These are phyloP conservation scores for Pissodes strobi DNA, from an alignment of 1,140 invertebrate species.

Conservation along the genomic window DNA sequence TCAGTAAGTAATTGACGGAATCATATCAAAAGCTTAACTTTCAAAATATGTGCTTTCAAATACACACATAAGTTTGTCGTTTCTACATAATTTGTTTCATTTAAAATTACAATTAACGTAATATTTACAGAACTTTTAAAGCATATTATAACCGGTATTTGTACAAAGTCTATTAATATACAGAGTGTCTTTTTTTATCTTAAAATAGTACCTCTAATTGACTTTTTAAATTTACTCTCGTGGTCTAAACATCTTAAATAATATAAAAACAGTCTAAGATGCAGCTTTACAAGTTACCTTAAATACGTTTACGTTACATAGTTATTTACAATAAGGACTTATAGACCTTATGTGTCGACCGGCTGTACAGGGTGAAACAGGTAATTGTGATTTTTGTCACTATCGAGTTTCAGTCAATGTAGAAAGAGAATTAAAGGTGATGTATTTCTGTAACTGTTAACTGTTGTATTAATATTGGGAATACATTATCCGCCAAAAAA, in stretches of 20 bases:
- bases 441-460: too few species aligned
- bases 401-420: too few species aligned
- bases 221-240: constrained; percentile 1
- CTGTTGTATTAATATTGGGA: too few species aligned
- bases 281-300: too few species aligned
- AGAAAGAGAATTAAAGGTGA: too few species aligned
- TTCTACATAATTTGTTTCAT: constrained; percentile 4
- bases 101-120: constrained; percentile 3
- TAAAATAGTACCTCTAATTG: constrained; percentile 11
- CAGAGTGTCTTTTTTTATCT: constrained; percentile 18
- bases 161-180: constrained; percentile 23
- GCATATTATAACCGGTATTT: constrained; percentile 11
- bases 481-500: too few species aligned
- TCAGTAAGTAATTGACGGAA: too few species aligned
- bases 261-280: constrained; percentile 5
- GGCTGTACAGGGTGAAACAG: too few species aligned
- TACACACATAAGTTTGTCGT: constrained; percentile 8
- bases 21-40: too few species aligned
- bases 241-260: constrained; percentile 13
- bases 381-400: too few species aligned
- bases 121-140: constrained; percentile 9
- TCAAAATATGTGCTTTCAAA: neutral
- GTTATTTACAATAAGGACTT: constrained; percentile 15
- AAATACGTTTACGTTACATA: too few species aligned
- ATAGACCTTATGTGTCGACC: too few species aligned